phyloP scores from a whole-genome alignment of 1,140 invertebrate genomes.

The Triops longicaudatus region DNA sequence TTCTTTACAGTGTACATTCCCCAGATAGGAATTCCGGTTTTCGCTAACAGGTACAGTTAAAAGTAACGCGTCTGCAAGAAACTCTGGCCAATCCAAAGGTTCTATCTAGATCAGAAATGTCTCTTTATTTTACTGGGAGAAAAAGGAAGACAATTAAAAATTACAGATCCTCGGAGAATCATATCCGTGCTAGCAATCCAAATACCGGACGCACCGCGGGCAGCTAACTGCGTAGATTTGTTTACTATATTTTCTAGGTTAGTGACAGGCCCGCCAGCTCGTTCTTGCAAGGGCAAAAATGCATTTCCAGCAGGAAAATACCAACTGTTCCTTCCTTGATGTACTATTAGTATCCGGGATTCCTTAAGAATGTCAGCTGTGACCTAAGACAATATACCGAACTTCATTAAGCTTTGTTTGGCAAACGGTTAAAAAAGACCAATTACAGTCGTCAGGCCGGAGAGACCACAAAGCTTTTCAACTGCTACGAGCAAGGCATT shows the following conservation, averaged over 20 bases:
- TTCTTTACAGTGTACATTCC: background rate
- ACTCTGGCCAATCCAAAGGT: slow-evolving; percentile 25
- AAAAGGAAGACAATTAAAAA: background rate
- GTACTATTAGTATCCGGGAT: slow-evolving; percentile 42
- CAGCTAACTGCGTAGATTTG: slow-evolving; percentile 30
- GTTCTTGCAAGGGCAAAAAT: slow-evolving; percentile 38
- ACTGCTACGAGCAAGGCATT: slow-evolving; percentile 46
- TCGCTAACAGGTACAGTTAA: slow-evolving; percentile 1
- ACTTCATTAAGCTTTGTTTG: background rate
- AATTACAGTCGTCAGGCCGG: slow-evolving; percentile 37
- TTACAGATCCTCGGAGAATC: slow-evolving; percentile 34
- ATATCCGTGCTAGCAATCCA: slow-evolving; percentile 46
- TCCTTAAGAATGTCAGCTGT: slow-evolving; percentile 42
- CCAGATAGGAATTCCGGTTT: background rate
- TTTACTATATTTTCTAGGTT: slow-evolving; percentile 37
- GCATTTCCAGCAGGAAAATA: slow-evolving; percentile 41
- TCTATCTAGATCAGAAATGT: background rate
- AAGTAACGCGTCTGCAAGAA: slow-evolving; percentile 19
- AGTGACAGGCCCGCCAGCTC: slow-evolving; percentile 31
- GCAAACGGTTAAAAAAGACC: background rate
- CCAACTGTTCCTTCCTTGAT: slow-evolving; percentile 40
- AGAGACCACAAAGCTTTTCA: slow-evolving; percentile 42
- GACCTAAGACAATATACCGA: slow-evolving; percentile 31
- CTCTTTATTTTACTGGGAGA: background rate
- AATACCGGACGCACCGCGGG: slow-evolving; percentile 38